These are phyloP conservation scores for Ormyrus nitidulus DNA, from an alignment of 2,888 invertebrate genomes.

Conservation along the genomic window DNA sequence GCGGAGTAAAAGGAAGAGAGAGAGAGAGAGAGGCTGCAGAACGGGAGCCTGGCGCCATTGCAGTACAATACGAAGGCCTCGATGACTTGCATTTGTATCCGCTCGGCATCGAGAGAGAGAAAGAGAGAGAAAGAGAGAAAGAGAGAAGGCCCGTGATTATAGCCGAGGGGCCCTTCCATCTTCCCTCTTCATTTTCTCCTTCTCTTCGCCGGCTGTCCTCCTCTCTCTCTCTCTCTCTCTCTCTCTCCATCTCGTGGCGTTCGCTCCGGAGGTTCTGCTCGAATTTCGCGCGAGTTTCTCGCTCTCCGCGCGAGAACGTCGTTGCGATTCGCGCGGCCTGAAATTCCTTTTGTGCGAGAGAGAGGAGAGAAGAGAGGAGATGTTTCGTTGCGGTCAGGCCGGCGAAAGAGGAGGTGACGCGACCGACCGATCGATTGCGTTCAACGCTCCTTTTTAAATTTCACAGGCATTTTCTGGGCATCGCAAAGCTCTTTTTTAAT, in stretches of 20 bases:
- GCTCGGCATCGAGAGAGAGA: constrained; percentile 47
- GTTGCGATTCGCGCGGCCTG: no score
- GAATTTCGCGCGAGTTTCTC: constrained; percentile 9
- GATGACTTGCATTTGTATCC: constrained; percentile 73
- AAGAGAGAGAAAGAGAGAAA: neutral
- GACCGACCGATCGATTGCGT: no score
- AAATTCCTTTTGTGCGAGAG: no score
- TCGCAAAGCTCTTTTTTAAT: no score
- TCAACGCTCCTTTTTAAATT: no score
- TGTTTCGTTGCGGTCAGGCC: no score
- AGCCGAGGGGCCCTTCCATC: constrained; percentile 63
- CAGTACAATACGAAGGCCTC: constrained; percentile 68
- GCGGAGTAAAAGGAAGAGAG: constrained; percentile 50
- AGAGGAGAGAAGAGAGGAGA: no score
- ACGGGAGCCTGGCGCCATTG: constrained; percentile 74
- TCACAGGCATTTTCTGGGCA: no score
- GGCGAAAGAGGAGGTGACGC: no score
- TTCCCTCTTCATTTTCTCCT: constrained; percentile 55
- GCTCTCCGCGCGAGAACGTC: neutral
- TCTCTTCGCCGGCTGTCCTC: constrained; percentile 53
- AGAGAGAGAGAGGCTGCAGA: constrained; percentile 58
- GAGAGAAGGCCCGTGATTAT: constrained; percentile 65
- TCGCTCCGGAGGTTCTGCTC: neutral
- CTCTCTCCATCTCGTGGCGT: constrained; percentile 23
- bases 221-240: constrained; percentile 12